phyloP scores from a whole-genome alignment of 2,113 vertebrate genomes.

The Pterophyllum scalare region DNA sequence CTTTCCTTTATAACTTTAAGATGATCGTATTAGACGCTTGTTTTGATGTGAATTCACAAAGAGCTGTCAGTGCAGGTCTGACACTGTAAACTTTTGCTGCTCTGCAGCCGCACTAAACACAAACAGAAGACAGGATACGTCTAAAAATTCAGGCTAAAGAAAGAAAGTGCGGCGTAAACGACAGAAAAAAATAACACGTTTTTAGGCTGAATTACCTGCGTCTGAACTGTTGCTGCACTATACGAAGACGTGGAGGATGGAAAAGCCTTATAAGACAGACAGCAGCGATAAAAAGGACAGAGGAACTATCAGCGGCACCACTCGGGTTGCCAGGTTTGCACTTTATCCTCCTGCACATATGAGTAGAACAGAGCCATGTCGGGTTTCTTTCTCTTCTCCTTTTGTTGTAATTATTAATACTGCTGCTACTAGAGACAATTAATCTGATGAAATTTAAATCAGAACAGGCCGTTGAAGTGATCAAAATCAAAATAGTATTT shows the following conservation, averaged over 20 bases:
- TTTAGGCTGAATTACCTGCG: not conserved
- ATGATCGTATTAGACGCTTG: not conserved
- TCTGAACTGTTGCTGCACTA: no score
- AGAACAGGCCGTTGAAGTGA: no score
- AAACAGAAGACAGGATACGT: not conserved
- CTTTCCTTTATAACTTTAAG: not conserved
- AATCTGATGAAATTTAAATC: not conserved
- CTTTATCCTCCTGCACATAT: not conserved
- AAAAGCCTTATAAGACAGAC: conserved; percentile 49
- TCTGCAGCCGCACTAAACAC: not conserved
- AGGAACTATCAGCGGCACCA: not conserved
- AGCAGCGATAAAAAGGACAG: not conserved
- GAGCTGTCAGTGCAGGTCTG: not conserved
- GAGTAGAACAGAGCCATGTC: no score
- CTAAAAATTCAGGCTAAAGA: not conserved
- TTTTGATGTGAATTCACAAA: not conserved
- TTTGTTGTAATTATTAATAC: no score
- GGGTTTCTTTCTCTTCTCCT: no score
- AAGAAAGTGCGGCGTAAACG: no score
- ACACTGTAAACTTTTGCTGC: not conserved
- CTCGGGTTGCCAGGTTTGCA: conserved; percentile 49
- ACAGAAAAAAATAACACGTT: not conserved
- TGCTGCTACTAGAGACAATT: no score
- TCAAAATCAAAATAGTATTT: no score
- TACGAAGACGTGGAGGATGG: not conserved